Evolutionary conservation across 2,888 invertebrate species (phyloP), one percentile per base, ranked within the genome.

Genomic region (Platycnemis pennipes): DNA sequence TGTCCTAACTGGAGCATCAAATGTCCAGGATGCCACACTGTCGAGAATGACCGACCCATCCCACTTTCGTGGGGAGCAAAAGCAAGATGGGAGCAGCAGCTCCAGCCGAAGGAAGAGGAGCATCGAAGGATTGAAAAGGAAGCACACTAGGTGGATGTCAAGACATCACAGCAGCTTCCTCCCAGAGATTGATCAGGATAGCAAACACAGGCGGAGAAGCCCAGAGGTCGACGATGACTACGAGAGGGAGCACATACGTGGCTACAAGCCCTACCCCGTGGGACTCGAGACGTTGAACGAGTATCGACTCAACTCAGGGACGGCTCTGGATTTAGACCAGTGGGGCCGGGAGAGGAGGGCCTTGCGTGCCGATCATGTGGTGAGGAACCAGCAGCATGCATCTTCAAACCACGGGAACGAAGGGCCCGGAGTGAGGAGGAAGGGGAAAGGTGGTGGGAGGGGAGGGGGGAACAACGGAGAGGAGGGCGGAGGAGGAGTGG

Each of bases 381-480:
- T 91, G 44, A 42, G 91, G 22, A 91, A 91, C 69, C 91, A 91
- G 63, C 91, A 91, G 63, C 91, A 91, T 69, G 31, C 77, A 37
- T 91, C 91, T 7, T 44, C 63, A 44, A 91, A n/a, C 63, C 91
- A 91, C 37, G 91, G 91, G 44, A 91, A 91, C 13, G 91, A 91
- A 69, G 69, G 91, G 31, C 91, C 63, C 37, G 91, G 91, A 91
- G 91, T 91, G 53, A 44, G 91, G 69, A 91, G 91, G n/a, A 91
- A 91, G 63, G 91, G 91, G 63, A 91, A 91, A n/a, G 69, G 63
- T 2, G 56, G 56, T n/a, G 89, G 89, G 2, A 44, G 89, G 1
- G 37, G 91, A 42, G 91, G 91, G 37, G 89, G 89, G 2, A 56
- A 42, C 11, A 44, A 63, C 26, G 91, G 91, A 26, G 91, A 69